A percentile compares a stretch with the other conserved stretches of the same genome.
These are phyloP conservation scores for Diadophis punctatus DNA, from an alignment of 2,113 vertebrate genomes.

Conservation along the genomic window DNA sequence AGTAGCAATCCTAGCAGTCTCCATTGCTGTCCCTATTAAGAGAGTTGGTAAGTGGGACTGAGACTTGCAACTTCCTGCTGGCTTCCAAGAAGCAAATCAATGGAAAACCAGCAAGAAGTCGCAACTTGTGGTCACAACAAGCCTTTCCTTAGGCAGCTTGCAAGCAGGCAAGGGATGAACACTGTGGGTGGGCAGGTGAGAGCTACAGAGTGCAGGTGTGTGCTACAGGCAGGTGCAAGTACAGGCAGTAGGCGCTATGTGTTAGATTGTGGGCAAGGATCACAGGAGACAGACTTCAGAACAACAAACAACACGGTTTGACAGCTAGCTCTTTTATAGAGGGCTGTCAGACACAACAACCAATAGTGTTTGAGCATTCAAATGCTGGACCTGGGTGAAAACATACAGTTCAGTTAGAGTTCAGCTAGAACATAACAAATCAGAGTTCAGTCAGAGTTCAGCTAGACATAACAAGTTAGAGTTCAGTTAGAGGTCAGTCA, in stretches of 20 bases:
- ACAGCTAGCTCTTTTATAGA: too few species aligned
- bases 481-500: too few species aligned
- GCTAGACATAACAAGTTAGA: too few species aligned
- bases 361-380: too few species aligned
- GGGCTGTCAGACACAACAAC: too few species aligned
- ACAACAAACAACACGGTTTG: too few species aligned
- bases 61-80: background rate
- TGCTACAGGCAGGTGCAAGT: background rate
- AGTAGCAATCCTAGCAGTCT: background rate
- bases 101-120: background rate
- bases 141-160: background rate
- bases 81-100: background rate
- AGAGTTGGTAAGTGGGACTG: background rate
- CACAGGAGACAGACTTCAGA: too few species aligned
- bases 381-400: too few species aligned
- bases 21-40: background rate
- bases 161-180: background rate
- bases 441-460: too few species aligned
- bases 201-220: background rate
- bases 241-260: background rate
- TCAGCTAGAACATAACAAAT: too few species aligned
- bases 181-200: background rate
- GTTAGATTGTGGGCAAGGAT: too few species aligned
- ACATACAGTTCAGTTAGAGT: too few species aligned
- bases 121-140: background rate